Evolutionary conservation across 2,888 invertebrate species (phyloP).

Genomic region (Caenorhabditis imperialis): DNA sequence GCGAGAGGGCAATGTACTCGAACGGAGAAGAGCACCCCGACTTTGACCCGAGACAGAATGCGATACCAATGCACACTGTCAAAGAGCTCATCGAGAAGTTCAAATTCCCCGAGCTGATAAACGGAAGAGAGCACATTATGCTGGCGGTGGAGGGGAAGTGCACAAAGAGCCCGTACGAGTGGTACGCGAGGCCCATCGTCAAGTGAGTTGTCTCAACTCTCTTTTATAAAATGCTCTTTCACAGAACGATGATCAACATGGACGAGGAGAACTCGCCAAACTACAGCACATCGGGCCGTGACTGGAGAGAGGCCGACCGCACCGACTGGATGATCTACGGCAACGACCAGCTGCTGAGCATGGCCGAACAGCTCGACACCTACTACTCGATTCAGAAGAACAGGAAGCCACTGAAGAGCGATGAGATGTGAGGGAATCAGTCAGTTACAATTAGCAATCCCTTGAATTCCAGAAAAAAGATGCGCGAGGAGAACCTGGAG

Average conservation of each 20-base stretch:
- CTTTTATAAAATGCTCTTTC: not conserved
- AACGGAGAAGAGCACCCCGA: constrained; percentile 11
- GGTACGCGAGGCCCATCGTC: constrained; percentile 57
- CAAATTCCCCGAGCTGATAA: constrained; percentile 8
- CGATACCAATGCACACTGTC: constrained; percentile 16
- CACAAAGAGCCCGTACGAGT: constrained; percentile 59
- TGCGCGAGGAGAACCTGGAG: not conserved
- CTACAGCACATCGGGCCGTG: no score
- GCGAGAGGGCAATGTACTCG: not conserved
- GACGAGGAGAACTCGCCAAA: constrained; percentile 12
- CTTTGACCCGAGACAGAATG: constrained; percentile 38
- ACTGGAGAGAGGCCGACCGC: constrained; percentile 33
- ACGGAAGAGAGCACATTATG: constrained; percentile 17
- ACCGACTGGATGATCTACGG: constrained; percentile 51
- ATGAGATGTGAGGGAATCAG: constrained; percentile 49
- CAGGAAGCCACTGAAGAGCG: constrained; percentile 33
- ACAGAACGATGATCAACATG: constrained; percentile 18
- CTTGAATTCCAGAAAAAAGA: constrained; percentile 10
- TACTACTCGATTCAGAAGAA: constrained; percentile 55
- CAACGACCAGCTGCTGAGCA: constrained; percentile 39
- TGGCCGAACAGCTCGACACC: constrained; percentile 51
- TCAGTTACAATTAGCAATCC: no score
- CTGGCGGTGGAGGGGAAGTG: constrained; percentile 54
- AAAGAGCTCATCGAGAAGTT: constrained; percentile 15
- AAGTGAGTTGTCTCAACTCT: constrained; percentile 7